Evolutionary conservation across 1,140 invertebrate genomes (phyloP), one percentile per base, ranked within the genome.

Genomic region (silkworm (Bombyx mori)): DNA sequence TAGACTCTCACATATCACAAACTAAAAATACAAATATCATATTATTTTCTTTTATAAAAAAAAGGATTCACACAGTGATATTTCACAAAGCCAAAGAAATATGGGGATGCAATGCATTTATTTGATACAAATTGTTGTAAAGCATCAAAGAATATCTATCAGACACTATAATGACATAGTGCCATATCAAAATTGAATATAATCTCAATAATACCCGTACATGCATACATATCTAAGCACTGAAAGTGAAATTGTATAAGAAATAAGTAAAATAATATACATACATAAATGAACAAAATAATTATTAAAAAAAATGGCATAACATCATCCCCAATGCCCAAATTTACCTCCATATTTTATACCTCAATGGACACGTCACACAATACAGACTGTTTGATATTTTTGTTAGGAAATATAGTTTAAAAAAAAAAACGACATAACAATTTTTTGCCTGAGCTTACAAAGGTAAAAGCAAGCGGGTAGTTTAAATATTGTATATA

Each of bases 401-500:
- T 35, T 35, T 35, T 18, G 12, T 35, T 35, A 35, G 26, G 26
- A 35, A 35, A 35, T 35, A 35, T 35, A 35, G 4, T 35, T 35
- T 35, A 35, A 35, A 35, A 35, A 35, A 35, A 35, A 35, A 35
- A 35, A 35, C 26, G 26, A 35, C 2, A 35, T 35, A 35, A 35
- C 26, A 35, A 35, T 35, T 35, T 43, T 54, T 65, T 70, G 66
- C 62, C 62, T 73, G 78, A 85, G 82, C 80, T 83, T 82, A 85
- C 75, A 73, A 65, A 62, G 66, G 70, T 71, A 73, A 67, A 74
- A 77, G 71, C 69, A 82, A 79, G 82, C 80, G 80, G 83, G 80
- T 87, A 87, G 83, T 62, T 73, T 74, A 77, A 87, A 80, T 82
- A 85, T 82, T 86, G 85, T 77, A 86, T 86, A 86, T 71, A 79